Base-by-base conservation (phyloP, 2,797 vertebrate species). In the Ctenosaura bakeri region DNA sequence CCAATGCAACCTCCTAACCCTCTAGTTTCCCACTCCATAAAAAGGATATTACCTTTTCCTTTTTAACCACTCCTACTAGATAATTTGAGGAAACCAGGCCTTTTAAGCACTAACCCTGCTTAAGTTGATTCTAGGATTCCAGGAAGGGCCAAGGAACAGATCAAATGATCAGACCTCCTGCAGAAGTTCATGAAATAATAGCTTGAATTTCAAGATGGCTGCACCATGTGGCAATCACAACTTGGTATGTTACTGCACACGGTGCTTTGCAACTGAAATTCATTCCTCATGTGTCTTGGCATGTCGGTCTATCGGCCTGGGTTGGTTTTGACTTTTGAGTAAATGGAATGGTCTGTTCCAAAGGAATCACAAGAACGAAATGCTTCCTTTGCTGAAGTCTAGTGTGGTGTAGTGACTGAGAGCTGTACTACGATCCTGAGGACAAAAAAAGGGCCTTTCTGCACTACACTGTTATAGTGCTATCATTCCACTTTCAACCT, bases 31-130 rank as follows among this genome's bases (percentile, higher is more conserved):
- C 7, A 26, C 83, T 26, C 14, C 20, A 32, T 0, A 77, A 77
- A 38, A 59, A 26, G 32, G 69, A 18, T 46, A 38, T 73, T n/a
- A 1, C n/a, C 10, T 50, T 84, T 84, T 50, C 46, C 83, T 24
- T 32, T n/a, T 26, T 56, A 64, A 18, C 29, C 56, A 8, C 26
- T 52, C 7, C 52, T 12, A 52, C 52, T 52, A 52, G 46, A 6
- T 50, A 16, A 32, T 62, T 88, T 54, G 89, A 71, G 69, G 54
- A 69, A 87, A 35, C 46, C 29, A 10, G 3, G 66, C 69, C 88
- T 92, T 90, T 73, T 42, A 6, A 26, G 84, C 54, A 29, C 12
- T 35, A 35, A 12, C 82, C 7, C 87, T 78, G 18, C 22, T 88
- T 81, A 85, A 38, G 77, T 0, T 14, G 12, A 56, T 12, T 26